Evolutionary conservation across 30 jellyfish, hydroid and myxozoan genomes (phyloP).

Genomic region (Cassiopea andromeda): DNA sequence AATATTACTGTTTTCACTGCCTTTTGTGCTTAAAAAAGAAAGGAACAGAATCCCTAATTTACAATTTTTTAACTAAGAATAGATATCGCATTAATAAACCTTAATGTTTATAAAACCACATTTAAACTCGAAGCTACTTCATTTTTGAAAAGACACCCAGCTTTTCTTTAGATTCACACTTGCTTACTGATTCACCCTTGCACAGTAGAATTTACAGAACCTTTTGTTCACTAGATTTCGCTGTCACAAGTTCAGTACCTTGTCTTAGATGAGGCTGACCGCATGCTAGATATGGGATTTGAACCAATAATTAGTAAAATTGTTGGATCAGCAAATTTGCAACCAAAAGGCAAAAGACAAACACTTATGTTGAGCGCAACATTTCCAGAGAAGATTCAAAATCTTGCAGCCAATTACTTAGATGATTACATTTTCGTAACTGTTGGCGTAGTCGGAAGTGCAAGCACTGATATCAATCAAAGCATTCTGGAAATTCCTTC

Average conservation of each 20-base stretch:
- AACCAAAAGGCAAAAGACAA: slow-evolving; percentile 67
- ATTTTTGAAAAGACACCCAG: too few relatives aligned
- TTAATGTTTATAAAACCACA: too few relatives aligned
- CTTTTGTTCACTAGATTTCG: slow-evolving; percentile 60
- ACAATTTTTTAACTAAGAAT: too few relatives aligned
- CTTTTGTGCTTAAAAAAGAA: too few relatives aligned
- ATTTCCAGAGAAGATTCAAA: slow-evolving; percentile 91
- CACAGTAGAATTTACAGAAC: too few relatives aligned
- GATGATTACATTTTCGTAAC: slow-evolving; percentile 86
- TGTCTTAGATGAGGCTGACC: slow-evolving; percentile 96
- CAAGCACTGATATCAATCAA: slow-evolving; percentile 90
- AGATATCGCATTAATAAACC: too few relatives aligned
- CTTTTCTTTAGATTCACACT: not conserved
- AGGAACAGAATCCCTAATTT: too few relatives aligned
- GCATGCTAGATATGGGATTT: slow-evolving; percentile 98
- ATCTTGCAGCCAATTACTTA: slow-evolving; percentile 84
- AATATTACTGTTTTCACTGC: too few relatives aligned
- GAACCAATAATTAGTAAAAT: slow-evolving; percentile 70
- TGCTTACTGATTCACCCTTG: not conserved
- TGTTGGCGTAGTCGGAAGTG: slow-evolving; percentile 95
- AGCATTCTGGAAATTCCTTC: slow-evolving; percentile 76
- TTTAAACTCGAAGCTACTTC: too few relatives aligned
- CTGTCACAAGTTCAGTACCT: slow-evolving; percentile 71
- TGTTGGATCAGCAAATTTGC: slow-evolving; percentile 56
- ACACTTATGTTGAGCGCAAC: slow-evolving; percentile 99